These are phyloP conservation scores for Tyrophagus putrescentiae DNA, from an alignment of 1,140 invertebrate genomes.

Conservation along the genomic window DNA sequence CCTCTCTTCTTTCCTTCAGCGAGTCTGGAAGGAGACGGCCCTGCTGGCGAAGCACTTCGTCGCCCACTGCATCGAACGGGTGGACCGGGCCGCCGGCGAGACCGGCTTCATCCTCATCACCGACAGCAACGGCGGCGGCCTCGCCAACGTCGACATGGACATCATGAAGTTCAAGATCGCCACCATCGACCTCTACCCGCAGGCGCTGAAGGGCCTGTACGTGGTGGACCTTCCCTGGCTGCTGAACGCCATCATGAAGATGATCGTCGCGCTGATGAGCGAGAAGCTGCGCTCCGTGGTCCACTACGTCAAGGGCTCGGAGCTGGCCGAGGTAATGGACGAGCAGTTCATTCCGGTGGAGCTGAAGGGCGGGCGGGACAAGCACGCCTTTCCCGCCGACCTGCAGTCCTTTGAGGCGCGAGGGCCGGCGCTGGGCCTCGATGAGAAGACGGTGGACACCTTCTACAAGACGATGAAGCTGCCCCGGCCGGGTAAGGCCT, in stretches of 20 bases:
- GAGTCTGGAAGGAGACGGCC: neutral
- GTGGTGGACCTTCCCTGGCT: constrained; percentile 8
- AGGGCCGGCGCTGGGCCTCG: neutral
- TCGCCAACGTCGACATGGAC: constrained; percentile 7
- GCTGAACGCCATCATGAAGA: neutral
- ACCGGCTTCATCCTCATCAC: neutral
- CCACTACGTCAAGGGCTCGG: neutral
- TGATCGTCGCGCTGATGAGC: constrained; percentile 1
- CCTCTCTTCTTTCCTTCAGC: no score
- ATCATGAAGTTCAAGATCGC: neutral
- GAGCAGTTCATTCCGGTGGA: neutral
- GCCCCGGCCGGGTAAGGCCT: no score
- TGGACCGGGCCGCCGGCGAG: constrained; percentile 2
- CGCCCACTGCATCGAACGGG: neutral
- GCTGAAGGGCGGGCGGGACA: neutral
- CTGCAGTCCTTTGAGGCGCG: neutral
- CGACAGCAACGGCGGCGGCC: neutral
- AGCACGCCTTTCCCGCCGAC: neutral
- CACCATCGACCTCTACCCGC: constrained; percentile 3
- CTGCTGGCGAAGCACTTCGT: neutral
- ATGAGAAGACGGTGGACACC: neutral
- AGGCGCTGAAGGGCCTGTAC: neutral
- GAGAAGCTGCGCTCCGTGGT: neutral
- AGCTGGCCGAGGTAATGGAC: neutral
- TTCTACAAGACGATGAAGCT: neutral